Conservation (phyloP, 2,113 vertebrate species). For the Rhagologus leucostigma region DNA sequence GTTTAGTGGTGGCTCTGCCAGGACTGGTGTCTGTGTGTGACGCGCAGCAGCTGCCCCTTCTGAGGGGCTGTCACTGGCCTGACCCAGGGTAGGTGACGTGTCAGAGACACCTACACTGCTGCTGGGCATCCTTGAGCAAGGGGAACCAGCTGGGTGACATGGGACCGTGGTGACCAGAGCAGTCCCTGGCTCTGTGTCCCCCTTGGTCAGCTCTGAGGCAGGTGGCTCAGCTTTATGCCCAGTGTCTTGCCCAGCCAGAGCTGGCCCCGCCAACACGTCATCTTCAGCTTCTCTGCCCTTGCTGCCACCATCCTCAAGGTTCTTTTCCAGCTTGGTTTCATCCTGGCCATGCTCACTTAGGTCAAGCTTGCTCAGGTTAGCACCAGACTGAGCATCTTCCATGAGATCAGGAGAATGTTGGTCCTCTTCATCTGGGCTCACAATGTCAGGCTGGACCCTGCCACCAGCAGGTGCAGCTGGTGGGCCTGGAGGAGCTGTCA, state of each 20-base stretch:
- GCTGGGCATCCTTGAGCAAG: neutral
- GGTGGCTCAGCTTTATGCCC: neutral
- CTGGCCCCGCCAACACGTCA: neutral
- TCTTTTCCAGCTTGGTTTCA: neutral
- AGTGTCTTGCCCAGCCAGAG: neutral
- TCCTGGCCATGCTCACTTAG: neutral
- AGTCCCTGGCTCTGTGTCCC: neutral
- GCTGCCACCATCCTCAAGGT: neutral
- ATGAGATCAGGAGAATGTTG: accelerated
- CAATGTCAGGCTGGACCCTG: neutral
- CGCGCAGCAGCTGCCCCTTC: neutral
- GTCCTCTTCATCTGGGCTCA: neutral
- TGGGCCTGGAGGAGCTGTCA: neutral
- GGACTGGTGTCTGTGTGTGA: neutral
- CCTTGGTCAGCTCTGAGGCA: neutral
- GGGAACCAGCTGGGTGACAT: accelerated
- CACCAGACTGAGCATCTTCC: neutral
- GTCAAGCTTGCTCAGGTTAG: neutral
- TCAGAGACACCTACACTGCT: neutral
- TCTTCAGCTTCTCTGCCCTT: neutral
- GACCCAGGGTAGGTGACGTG: neutral
- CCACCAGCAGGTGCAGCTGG: neutral
- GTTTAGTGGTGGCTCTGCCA: neutral
- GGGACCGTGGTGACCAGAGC: neutral
- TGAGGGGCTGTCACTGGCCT: no score